These are phyloP conservation scores for Tapirus indicus DNA, from an alignment of 2,797 vertebrate genomes.

Conservation along the genomic window DNA sequence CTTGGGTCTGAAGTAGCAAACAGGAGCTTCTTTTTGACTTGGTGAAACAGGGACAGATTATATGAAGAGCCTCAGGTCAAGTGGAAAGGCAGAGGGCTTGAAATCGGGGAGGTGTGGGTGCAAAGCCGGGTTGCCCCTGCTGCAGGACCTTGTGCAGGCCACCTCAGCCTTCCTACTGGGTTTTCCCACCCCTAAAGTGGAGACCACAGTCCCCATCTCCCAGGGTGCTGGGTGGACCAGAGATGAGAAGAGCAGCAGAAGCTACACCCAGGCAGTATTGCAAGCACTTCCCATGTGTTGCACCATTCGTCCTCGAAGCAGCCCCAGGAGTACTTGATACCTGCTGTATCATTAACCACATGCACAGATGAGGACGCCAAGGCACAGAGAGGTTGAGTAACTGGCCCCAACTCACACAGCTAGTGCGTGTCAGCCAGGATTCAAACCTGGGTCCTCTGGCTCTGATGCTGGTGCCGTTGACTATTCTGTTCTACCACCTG, in stretches of 20 bases:
- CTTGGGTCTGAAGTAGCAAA: background rate
- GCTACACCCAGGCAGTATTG: rapidly evolving
- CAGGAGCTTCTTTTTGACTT: background rate
- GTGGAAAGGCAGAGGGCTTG: background rate
- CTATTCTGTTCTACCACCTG: background rate
- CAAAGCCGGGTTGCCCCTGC: background rate
- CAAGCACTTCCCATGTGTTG: background rate
- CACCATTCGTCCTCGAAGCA: background rate
- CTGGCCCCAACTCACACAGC: background rate
- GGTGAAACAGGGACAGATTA: background rate
- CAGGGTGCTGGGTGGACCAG: background rate
- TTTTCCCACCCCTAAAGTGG: background rate
- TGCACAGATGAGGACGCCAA: rapidly evolving
- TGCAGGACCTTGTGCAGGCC: background rate
- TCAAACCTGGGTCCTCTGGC: background rate
- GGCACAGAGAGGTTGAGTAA: background rate
- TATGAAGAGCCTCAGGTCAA: rapidly evolving
- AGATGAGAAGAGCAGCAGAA: too few species aligned
- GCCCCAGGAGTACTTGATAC: too few species aligned
- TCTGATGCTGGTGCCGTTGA: rapidly evolving
- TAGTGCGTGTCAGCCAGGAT: background rate
- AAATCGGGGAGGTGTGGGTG: too few species aligned
- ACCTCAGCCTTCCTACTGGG: background rate
- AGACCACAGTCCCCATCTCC: background rate
- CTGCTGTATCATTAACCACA: background rate